phyloP scores from a whole-genome alignment of 2,888 invertebrate species.

The Dasypogon diadema region DNA sequence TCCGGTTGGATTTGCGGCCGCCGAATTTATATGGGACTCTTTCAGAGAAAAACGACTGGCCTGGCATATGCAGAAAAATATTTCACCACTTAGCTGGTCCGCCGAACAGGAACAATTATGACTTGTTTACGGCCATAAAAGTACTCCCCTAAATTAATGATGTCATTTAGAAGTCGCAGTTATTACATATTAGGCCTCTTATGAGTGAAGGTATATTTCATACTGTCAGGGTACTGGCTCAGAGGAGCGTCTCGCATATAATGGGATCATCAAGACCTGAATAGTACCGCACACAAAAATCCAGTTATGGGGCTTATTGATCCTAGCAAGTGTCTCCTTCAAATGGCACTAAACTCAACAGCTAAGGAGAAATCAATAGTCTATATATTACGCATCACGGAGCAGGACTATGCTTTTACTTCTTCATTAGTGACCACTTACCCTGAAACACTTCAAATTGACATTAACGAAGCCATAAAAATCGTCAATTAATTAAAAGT shows the following conservation, averaged over 20 bases:
- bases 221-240: neutral
- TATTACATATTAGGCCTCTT: neutral
- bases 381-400: constrained; percentile 1
- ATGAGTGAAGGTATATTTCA: constrained; percentile 8
- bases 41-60: neutral
- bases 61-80: constrained; percentile 47
- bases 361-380: constrained; percentile 28
- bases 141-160: constrained; percentile 45
- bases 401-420: constrained; percentile 11
- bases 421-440: constrained; percentile 56
- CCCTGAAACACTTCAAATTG: constrained; percentile 56
- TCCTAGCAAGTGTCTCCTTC: constrained; percentile 6
- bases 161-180: constrained; percentile 46
- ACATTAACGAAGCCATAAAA: constrained; percentile 57
- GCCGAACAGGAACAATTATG: constrained; percentile 44
- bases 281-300: constrained; percentile 30
- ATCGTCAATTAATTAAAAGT: constrained; percentile 57
- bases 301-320: constrained; percentile 31
- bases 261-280: constrained; percentile 29
- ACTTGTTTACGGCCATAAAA: constrained; percentile 53
- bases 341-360: constrained; percentile 31
- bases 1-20: constrained; percentile 1
- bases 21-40: constrained; percentile 4
- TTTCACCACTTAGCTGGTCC: constrained; percentile 38
- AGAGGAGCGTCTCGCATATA: constrained; percentile 7